These are phyloP conservation scores for Gobio gobio DNA, from an alignment of 2,113 vertebrate species.

Conservation along the genomic window DNA sequence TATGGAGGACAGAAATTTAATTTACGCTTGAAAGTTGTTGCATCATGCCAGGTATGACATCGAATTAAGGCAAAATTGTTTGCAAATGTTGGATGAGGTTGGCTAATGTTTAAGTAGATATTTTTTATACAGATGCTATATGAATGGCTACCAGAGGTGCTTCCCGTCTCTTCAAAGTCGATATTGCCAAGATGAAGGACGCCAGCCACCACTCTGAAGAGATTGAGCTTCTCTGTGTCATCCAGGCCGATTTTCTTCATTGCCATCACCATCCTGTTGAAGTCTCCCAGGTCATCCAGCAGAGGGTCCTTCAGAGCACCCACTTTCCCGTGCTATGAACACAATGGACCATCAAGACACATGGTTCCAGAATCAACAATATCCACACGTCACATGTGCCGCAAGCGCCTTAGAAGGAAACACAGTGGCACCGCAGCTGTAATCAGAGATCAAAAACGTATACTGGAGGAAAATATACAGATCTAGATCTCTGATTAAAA, in stretches of 20 bases:
- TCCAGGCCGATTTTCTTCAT: slow-evolving; percentile 98
- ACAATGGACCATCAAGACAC: slow-evolving; percentile 14
- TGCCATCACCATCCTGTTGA: slow-evolving; percentile 94
- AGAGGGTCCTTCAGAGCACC: slow-evolving; percentile 93
- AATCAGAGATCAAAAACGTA: slow-evolving; percentile 37
- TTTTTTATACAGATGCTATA: not conserved
- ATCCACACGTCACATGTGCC: not conserved
- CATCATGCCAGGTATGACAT: not conserved
- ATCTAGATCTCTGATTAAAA: slow-evolving; percentile 23
- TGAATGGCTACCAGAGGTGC: slow-evolving; percentile 85
- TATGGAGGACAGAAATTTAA: not conserved
- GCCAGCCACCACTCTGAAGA: slow-evolving; percentile 94
- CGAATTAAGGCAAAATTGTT: not conserved
- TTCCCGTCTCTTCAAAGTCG: slow-evolving; percentile 97
- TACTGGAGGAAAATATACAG: not conserved
- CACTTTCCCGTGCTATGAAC: slow-evolving; percentile 82
- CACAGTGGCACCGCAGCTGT: not conserved
- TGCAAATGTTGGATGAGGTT: not conserved
- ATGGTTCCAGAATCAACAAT: not conserved
- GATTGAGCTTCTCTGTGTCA: slow-evolving; percentile 94
- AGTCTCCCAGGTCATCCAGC: slow-evolving; percentile 94
- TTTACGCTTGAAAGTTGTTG: not conserved
- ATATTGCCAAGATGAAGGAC: slow-evolving; percentile 98
- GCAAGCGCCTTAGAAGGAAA: slow-evolving; percentile 48
- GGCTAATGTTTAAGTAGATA: not conserved